Conservation (phyloP, 1,140 invertebrate species). For the Macrotrachela quadricornifera region DNA sequence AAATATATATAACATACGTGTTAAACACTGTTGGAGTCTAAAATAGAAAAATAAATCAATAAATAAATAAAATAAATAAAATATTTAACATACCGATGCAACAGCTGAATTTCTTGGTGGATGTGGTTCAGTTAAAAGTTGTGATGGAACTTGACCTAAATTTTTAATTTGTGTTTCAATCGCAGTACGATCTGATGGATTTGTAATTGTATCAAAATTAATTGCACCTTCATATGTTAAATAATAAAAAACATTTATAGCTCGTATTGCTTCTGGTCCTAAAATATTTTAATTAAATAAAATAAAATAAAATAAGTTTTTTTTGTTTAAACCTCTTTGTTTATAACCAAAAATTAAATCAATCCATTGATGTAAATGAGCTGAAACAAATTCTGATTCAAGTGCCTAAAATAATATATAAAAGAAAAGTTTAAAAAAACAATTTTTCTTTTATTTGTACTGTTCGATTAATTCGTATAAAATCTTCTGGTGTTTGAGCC, state of each 20-base stretch:
- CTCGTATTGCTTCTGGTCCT: conserved; percentile 80
- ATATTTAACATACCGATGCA: conserved; percentile 36
- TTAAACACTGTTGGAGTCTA: too few species aligned
- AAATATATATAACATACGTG: too few species aligned
- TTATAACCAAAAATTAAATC: conserved; percentile 99
- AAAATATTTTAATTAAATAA: too few species aligned
- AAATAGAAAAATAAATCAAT: too few species aligned
- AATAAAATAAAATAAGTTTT: too few species aligned
- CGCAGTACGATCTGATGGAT: conserved; percentile 64
- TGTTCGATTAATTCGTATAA: conserved; percentile 88
- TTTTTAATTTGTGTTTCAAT: conserved; percentile 92
- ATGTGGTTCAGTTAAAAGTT: conserved; percentile 86
- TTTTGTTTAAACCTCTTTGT: conserved; percentile 48
- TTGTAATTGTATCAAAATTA: conserved; percentile 66
- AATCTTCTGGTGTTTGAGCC: conserved; percentile 87
- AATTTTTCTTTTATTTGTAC: too few species aligned
- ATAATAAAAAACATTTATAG: conserved; percentile 97
- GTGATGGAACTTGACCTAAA: conserved; percentile 93
- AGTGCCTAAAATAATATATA: conserved; percentile 41
- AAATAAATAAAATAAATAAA: too few species aligned
- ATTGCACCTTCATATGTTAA: conserved; percentile 94
- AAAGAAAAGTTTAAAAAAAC: too few species aligned
- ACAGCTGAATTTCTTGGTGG: conserved; percentile 86
- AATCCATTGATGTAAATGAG: conserved; percentile 98
- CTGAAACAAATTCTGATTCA: conserved; percentile 96